Evolutionary conservation across 2,113 vertebrate genomes (phyloP).

Genomic region (Mesembrinibis cayennensis): DNA sequence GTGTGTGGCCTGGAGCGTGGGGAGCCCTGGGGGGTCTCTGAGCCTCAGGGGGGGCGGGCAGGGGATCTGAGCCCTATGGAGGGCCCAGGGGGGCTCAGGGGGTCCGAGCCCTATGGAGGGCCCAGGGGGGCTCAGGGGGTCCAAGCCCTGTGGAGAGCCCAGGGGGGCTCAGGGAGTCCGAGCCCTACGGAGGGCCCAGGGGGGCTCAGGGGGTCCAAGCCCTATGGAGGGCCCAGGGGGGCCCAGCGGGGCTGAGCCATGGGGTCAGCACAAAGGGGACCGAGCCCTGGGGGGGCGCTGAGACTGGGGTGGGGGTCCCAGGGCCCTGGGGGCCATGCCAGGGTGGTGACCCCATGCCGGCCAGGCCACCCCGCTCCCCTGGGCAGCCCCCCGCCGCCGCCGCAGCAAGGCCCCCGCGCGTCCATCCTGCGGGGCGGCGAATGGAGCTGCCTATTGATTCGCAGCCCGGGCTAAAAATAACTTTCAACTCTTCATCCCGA

Average conservation of each 20-base stretch:
- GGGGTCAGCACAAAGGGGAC: too few relatives aligned
- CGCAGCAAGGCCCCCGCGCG: neutral
- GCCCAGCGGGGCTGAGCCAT: neutral
- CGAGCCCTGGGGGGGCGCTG: too few relatives aligned
- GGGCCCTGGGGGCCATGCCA: fast-evolving
- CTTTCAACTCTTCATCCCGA: slow-evolving; percentile 70
- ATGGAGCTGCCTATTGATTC: slow-evolving; percentile 74
- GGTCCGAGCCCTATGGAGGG: neutral
- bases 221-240: neutral
- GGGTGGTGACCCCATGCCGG: neutral
- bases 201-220: neutral
- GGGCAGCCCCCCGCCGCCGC: fast-evolving
- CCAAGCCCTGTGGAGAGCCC: too few relatives aligned
- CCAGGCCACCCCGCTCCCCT: neutral
- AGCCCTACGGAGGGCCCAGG: too few relatives aligned
- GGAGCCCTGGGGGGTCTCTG: neutral
- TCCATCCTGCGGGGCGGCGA: slow-evolving; percentile 38
- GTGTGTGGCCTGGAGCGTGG: fast-evolving
- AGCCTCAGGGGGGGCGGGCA: too few relatives aligned
- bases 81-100: too few relatives aligned
- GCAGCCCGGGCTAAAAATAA: slow-evolving; percentile 76
- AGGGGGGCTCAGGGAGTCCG: too few relatives aligned
- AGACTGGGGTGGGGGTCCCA: neutral
- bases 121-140: too few relatives aligned
- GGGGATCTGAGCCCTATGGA: too few relatives aligned